Base-by-base conservation (phyloP, 2,888 invertebrate species). In the Ophion ellenae region DNA sequence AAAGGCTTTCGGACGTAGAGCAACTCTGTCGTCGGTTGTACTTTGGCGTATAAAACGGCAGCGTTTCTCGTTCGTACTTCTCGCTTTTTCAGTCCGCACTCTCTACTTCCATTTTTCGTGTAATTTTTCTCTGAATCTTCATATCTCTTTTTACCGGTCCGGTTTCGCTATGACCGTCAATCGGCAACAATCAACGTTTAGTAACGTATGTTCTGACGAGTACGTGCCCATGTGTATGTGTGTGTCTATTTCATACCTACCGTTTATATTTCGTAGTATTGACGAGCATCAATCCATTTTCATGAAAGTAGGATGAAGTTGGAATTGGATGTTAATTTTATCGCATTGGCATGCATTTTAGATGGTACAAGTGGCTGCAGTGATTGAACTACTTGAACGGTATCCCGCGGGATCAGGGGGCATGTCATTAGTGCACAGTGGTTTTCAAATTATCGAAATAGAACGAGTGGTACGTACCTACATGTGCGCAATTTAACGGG, bases 1-100 rank as follows among this genome's bases (percentile, higher is more conserved):
- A 71, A 71, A 59, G 57, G 32, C 57, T 32, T 57, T 71, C 32
- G 57, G 20, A 71, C 57, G 57, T 59, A 24, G 32, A 71, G n/a
- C 11, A 32, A 36, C n/a, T 28, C 57, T 57, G 28, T 71, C 36
- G 53, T 71, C 32, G 10, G 20, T 20, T 71, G 71, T 32, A 71
- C 71, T 32, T 36, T 20, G 32, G 57, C 17, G 10, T n/a, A 53
- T 6, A 59, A n/a, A 24, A 14, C 53, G 45, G 47, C 10, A 71
- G 32, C n/a, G 32, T 71, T 57, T 36, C 57, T 71, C 28, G 17
- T 53, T n/a, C 28, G 24, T 9, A 32, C n/a, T 71, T 59, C 1
- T 5, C 32, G 10, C 71, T n/a, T 20, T 57, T 59, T 47, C 57
- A 32, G 28, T 36, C 17, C n/a, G 28, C n/a, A 1, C 14, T 9